Evolutionary conservation across 2,888 invertebrate genomes (phyloP), one percentile per base, ranked within the genome.

Genomic region (Thecocarcelia acutangulata): DNA sequence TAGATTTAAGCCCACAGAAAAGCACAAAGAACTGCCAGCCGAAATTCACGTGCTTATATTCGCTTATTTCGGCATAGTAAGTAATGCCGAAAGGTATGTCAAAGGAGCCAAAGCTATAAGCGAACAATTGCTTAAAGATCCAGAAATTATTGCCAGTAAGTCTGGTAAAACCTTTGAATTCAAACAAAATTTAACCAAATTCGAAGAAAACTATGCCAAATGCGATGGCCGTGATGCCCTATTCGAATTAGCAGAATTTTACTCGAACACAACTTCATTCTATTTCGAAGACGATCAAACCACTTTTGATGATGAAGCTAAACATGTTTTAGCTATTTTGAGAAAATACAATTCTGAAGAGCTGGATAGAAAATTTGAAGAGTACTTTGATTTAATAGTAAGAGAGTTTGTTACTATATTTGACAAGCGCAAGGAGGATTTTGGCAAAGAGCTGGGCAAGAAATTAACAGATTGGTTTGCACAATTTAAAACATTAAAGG

Each of bases 241-340:
- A 1, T 83, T 81, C 40, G 76, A 77, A 44, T 68, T 83, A 17
- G 79, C 74, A 0, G 79, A 81, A 63, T 15, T 52, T 11, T 83
- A 83, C 56, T 80, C 83, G 0, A 81, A 84, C 12, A 74, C 80
- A 0, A 76, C 81, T 5, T 79, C 83, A 11, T 74, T 59, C 6
- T 81, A 81, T 50, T 79, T 76, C 19, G 81, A 76, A 15, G 13
- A 68, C 2, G 56, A 61, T 1, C 37, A 28, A 13, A 21, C 19
- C 5, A 13, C 64, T 6, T 42, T 69, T 0, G 70, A 68, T 11
- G 50, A 48, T 12, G 80, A 83, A 48, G 15, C 59, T 0, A 68
- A 76, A 69, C 11, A 61, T 0, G 54, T 76, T 33, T 46, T 76
- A 11, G 24, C 37, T 13, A 24, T 59, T 50, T 37, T 76, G 13